Conservation (phyloP, 2,888 invertebrate species). For the Slavum lentiscoides region DNA sequence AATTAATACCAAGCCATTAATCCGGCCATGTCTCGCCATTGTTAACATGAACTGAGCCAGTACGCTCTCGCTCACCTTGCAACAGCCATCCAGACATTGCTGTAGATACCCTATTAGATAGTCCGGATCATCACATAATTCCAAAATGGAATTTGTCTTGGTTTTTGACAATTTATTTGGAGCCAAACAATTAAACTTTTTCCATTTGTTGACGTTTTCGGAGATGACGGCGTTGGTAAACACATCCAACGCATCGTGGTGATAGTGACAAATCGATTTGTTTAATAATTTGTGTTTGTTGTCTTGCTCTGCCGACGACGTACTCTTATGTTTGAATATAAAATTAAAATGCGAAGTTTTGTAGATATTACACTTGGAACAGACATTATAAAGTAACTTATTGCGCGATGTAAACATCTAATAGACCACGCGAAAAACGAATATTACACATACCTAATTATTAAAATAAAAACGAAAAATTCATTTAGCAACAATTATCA, state of each 20-base stretch:
- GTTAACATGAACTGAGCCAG: conserved; percentile 14
- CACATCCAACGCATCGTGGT: conserved; percentile 22
- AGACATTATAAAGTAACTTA: background rate
- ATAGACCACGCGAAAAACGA: background rate
- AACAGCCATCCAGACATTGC: conserved; percentile 2
- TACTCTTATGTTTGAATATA: background rate
- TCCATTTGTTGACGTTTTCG: conserved; percentile 30
- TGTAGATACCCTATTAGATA: conserved; percentile 13
- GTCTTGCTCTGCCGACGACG: background rate
- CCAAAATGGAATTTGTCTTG: conserved; percentile 14
- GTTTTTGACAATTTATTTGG: background rate
- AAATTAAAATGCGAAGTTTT: background rate
- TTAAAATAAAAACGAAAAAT: too few relatives aligned
- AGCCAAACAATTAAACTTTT: background rate
- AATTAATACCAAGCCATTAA: conserved; percentile 23
- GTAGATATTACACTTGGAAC: background rate
- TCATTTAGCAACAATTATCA: too few relatives aligned
- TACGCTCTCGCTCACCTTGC: background rate
- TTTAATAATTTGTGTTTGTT: background rate
- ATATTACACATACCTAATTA: background rate
- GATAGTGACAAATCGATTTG: conserved; percentile 15
- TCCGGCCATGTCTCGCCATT: conserved; percentile 17
- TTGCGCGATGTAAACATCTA: background rate
- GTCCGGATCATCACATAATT: conserved; percentile 13
- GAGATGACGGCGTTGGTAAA: conserved; percentile 2